These are phyloP conservation scores for Ascidia mentula DNA, from an alignment of 23 tunicate genomes.

Conservation along the genomic window DNA sequence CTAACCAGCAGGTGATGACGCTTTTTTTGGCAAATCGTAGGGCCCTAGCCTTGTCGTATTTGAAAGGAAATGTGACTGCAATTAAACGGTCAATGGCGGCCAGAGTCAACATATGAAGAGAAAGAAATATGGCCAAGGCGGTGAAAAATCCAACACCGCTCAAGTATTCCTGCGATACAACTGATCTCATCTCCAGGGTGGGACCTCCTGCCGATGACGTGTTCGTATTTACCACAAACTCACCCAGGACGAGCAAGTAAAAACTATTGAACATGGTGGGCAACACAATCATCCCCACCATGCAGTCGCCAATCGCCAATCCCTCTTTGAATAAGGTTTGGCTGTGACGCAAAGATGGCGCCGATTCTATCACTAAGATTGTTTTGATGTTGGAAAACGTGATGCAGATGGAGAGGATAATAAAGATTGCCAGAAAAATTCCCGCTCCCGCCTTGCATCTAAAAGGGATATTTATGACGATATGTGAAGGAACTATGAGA, in stretches of 20 bases:
- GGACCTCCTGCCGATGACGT: not conserved
- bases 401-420: not conserved
- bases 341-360: not conserved
- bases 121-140: not conserved
- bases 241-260: not conserved
- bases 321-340: not conserved
- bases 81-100: not conserved
- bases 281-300: not conserved
- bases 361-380: not conserved
- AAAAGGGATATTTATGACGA: no score
- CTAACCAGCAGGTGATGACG: not conserved
- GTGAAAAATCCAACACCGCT: not conserved
- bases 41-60: not conserved
- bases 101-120: not conserved
- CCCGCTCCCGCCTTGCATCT: not conserved
- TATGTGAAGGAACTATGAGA: no score
- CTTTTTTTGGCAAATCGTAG: not conserved
- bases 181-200: not conserved
- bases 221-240: not conserved
- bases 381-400: not conserved
- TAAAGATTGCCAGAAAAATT: not conserved
- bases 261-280: not conserved
- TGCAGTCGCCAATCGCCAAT: not conserved
- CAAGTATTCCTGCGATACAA: not conserved
- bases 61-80: not conserved